Evolutionary conservation across 2,797 vertebrate species (phyloP), one percentile per base, ranked within the genome.

Genomic region (Coracias cyanogaster): DNA sequence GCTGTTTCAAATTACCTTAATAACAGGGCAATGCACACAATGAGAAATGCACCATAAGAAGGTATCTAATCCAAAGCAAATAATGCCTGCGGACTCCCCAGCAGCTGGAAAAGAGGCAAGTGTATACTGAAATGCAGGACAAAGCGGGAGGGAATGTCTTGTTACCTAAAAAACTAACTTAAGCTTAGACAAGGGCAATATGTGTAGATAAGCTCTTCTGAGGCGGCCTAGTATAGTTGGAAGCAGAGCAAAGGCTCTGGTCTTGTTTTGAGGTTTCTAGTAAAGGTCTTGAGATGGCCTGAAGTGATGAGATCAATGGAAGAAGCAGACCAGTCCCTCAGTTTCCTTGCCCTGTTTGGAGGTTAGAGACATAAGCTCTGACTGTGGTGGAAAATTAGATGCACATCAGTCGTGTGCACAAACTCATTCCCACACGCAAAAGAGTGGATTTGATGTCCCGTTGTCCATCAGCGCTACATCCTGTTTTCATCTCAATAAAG

Each of bases 1-100:
- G 82, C 83, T 91, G 82, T 88, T 91, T 95, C 92, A 90, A 88
- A 88, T 94, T 97, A 86, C 89, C 78, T 90, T 93, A 88, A 93
- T 94, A 88, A 92, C 49, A 92, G 86, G 52, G 72, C 72, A 80
- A 21, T 55, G 61, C 82, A 78, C 58, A 46, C 45, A 61, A 46
- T 24, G 45, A 90, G 78, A 89, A 92, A 48, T 80, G 73, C 70
- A 79, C 52, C 65, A 60, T 79, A 57, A 86, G 82, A 87, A 87
- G 41, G 57, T 72, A 39, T 74, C 72, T 72, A 17, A 33, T 86
- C 87, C 93, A 94, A 93, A 93, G 69, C 64, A 94, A 90, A 95
- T 76, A 92, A 46, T 58, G 46, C 29, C 51, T 93, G 43, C 10
- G 0, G 67, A 3, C 37, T 71, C 45, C 54, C 74, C 39, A 15